Conservation (phyloP, 2,797 vertebrate genomes). For the Mormyrops attenuatus region DNA sequence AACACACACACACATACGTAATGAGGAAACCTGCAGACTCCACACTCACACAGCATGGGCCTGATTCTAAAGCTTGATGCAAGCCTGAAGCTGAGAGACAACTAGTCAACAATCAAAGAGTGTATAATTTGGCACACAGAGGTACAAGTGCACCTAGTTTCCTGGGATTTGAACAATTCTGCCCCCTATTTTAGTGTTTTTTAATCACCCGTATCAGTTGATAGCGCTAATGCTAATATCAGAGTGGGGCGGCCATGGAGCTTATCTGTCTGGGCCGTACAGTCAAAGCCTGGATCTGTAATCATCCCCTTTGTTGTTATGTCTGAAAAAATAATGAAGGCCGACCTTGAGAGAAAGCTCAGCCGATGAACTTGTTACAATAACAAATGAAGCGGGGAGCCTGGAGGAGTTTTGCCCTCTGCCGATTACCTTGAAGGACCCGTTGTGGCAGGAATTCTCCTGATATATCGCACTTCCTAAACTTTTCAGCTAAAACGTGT, state of each 20-base stretch:
- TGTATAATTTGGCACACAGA: background rate
- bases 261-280: background rate
- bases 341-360: slow-evolving; percentile 9
- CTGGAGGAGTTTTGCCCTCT: background rate
- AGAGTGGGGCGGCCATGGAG: background rate
- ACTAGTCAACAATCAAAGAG: background rate
- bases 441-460: background rate
- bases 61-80: background rate
- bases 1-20: background rate
- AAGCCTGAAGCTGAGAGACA: background rate
- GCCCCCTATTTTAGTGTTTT: background rate
- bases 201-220: background rate
- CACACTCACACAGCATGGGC: background rate
- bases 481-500: slow-evolving; percentile 1
- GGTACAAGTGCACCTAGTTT: background rate
- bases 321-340: slow-evolving; percentile 17
- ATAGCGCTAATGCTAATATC: background rate
- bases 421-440: slow-evolving; percentile 5
- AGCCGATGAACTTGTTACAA: background rate
- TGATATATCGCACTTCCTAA: background rate
- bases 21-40: background rate
- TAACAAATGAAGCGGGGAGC: background rate
- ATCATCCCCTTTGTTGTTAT: slow-evolving; percentile 2
- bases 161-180: background rate
- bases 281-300: background rate